These are phyloP conservation scores for Thamnaconus septentrionalis DNA, from an alignment of 2,113 vertebrate species.

Conservation along the genomic window DNA sequence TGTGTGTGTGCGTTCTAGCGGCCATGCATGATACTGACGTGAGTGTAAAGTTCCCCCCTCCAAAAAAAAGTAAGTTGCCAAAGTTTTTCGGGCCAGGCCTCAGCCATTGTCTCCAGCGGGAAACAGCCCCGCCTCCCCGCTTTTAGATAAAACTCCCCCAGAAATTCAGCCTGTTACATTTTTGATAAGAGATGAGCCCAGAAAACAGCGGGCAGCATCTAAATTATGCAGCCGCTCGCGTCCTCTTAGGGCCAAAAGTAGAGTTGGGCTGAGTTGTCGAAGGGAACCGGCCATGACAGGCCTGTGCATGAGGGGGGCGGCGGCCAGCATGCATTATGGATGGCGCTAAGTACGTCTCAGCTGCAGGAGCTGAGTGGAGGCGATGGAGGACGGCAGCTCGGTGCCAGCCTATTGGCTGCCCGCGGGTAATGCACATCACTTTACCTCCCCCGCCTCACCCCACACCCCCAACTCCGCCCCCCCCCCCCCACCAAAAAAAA, in stretches of 20 bases:
- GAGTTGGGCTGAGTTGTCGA: conserved; percentile 69
- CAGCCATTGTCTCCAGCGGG: conserved; percentile 54
- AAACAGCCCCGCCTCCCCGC: conserved; percentile 45
- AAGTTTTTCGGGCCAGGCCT: conserved; percentile 39
- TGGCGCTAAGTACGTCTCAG: conserved; percentile 72
- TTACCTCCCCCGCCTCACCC: conserved; percentile 3
- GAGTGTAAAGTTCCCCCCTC: conserved; percentile 47
- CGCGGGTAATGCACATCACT: conserved; percentile 59
- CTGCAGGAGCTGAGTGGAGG: conserved; percentile 64
- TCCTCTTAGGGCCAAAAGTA: conserved; percentile 71
- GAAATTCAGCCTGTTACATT: conserved; percentile 62
- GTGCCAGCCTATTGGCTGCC: conserved; percentile 53
- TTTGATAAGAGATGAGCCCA: conserved; percentile 65
- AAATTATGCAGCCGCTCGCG: conserved; percentile 74
- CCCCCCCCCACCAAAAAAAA: conserved; percentile 36
- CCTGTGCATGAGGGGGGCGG: conserved; percentile 45
- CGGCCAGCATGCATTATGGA: conserved; percentile 76
- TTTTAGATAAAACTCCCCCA: conserved; percentile 61
- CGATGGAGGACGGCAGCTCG: conserved; percentile 59
- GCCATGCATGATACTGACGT: conserved; percentile 12
- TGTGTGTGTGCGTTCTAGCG: neutral
- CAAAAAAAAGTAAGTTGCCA: conserved; percentile 26
- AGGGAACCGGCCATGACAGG: conserved; percentile 74
- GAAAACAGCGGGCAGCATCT: conserved; percentile 69
- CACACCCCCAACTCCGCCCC: conserved; percentile 13